Base-by-base conservation (phyloP, 92 coral and sea anemone genomes). In the Actinostola sp. region DNA sequence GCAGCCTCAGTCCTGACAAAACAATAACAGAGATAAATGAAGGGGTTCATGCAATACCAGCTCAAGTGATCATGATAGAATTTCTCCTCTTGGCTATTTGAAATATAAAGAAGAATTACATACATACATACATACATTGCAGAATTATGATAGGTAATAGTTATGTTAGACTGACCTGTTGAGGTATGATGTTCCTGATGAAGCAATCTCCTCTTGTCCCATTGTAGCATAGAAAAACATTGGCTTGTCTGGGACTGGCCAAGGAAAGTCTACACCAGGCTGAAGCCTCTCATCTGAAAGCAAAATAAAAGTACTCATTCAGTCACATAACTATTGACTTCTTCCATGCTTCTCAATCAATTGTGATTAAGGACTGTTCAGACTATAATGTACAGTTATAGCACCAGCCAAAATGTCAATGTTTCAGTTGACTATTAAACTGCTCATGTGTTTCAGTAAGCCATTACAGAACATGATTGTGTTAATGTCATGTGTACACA, bases 201-300 rank as follows among this genome's bases (percentile, higher is more conserved):
- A 95, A 55, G 97, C 99, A 77, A 95, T 95, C 88, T 95, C 99
- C 73, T 95, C 99, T 36, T 95, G 99, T 2, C 99, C 99, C 76
- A 93, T 91, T 33, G 99, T 95, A 67, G 97, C 64, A 49, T 95
- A 95, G 79, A 95, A 95, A 70, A 95, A 95, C 97, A 92, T 92
- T 15, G 99, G 99, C 65, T 92, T 95, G 29, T 95, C 99, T 2
- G 89, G 92, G 10, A 95, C 95, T 13, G 99, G 99, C 99, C 99
- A 95, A 29, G 99, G 99, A 50, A 95, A 95, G 83, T 95, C 99
- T 70, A 95, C 90, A 4, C 97, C 97, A 20, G 99, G 82, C 80
- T 92, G 99, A 77, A 88, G 93, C 15, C 99, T 81, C 61, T 95
- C 99, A 48, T 97, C 99, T 91, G 63, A 11, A 34, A 36, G 13